Base-by-base conservation (phyloP, 2,888 invertebrate genomes). In the Notodonta ziczac region DNA sequence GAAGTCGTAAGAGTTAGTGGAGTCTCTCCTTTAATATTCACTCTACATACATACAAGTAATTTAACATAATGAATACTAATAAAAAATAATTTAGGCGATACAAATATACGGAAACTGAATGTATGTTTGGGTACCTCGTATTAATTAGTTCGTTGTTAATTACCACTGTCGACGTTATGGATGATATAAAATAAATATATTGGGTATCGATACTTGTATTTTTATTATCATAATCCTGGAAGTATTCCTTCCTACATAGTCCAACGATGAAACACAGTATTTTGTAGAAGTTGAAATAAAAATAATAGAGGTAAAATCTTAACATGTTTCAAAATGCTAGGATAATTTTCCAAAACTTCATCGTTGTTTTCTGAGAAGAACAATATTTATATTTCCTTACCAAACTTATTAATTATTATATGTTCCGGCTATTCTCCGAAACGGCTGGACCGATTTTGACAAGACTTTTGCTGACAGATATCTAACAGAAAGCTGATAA, bases 41-140 rank as follows among this genome's bases (percentile, higher is more conserved):
- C 90, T 93, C 91, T 93, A 90, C 91, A 90, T 92, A 91, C 92
- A 90, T 91, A 88, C 87, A 86, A 86, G 80, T 84, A 85, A 82
- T 77, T 74, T 76, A 74, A 73, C 67, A 53, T 76, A 68, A 66
- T 74, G 66, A 52, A 73, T 77, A 24, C 75, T 80, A 75, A 74
- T 76, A 73, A 69, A 67, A 71, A 74, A 79, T 81, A 82, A 75
- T 83, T 80, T 78, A 88, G 85, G 81, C 64, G 79, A 68, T 84
- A 76, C 75, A 83, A 78, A 73, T 83, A 84, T 81, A 82, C 76
- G 70, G 81, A 81, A 82, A 83, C 67, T 84, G 80, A 83, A 83
- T 87, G 81, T 82, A 80, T 73, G 81, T 87, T 85, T 82, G 81
- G 85, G 86, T 89, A 84, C 86, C 86, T 86, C 81, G 76, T 80